Conservation (phyloP, 2,113 vertebrate species). For the Propithecus coquereli region DNA sequence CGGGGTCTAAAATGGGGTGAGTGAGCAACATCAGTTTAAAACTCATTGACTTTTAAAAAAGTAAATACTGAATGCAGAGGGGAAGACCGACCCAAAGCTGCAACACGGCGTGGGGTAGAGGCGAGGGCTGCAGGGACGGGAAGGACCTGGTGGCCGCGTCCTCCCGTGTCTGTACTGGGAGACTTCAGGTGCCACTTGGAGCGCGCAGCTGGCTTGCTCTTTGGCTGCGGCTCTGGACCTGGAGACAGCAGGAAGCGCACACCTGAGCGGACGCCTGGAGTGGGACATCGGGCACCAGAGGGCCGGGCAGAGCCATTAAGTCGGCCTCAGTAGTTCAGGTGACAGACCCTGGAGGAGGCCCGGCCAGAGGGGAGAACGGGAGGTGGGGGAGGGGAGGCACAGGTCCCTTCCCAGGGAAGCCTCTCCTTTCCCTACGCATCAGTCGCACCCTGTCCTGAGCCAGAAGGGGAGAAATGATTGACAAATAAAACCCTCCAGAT, state of each 20-base stretch:
- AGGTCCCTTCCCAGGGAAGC: neutral
- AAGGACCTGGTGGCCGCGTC: neutral
- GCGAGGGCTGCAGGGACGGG: neutral
- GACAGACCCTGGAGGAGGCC: neutral
- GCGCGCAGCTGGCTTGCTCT: neutral
- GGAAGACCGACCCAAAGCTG: neutral
- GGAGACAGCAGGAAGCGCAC: neutral
- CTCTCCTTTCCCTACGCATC: neutral
- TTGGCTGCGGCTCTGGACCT: rapidly evolving
- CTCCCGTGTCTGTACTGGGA: neutral
- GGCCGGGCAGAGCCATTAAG: neutral
- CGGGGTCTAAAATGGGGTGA: neutral
- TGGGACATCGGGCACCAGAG: neutral
- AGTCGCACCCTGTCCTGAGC: too few relatives aligned
- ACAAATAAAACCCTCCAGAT: neutral
- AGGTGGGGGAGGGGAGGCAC: too few relatives aligned
- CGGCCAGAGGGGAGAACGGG: neutral
- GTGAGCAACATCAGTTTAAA: neutral
- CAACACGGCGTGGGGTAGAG: neutral
- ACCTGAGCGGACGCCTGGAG: neutral
- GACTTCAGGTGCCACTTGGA: neutral
- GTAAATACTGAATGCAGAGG: neutral
- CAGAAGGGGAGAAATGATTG: neutral
- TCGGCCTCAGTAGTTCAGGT: neutral
- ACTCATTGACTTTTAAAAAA: neutral